Conservation (phyloP, 2,797 vertebrate species). For the Myiotriccus ornatus region DNA sequence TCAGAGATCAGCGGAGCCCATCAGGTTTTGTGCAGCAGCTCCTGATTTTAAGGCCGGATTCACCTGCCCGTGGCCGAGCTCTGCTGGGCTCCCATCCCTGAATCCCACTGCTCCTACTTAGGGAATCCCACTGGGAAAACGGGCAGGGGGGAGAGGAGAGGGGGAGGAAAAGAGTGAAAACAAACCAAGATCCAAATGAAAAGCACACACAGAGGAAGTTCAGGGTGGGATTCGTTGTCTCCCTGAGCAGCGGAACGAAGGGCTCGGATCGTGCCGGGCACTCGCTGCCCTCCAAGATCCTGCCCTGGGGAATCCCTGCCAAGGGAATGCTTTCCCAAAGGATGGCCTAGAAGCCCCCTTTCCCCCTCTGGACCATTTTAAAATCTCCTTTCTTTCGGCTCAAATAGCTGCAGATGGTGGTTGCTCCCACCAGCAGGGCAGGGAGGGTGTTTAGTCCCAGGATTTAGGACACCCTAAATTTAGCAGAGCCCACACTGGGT, state of each 20-base stretch:
- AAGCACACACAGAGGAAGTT: neutral
- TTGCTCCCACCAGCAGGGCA: accelerated
- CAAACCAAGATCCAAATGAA: neutral
- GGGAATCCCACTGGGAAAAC: neutral
- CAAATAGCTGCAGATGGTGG: accelerated
- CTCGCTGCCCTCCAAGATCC: neutral
- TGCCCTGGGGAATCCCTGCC: neutral
- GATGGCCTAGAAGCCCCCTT: accelerated
- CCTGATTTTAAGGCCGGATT: neutral
- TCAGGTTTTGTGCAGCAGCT: neutral
- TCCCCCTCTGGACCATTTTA: accelerated
- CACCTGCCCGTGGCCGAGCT: accelerated
- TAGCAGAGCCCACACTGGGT: neutral
- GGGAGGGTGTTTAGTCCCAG: neutral
- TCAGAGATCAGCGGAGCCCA: neutral
- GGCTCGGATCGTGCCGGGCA: neutral
- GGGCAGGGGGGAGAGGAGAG: neutral
- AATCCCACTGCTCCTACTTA: neutral
- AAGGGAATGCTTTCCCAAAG: neutral
- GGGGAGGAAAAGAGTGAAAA: neutral
- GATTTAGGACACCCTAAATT: neutral
- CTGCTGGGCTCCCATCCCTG: neutral
- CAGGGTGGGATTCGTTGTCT: neutral
- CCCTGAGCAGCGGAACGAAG: accelerated
- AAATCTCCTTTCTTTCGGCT: neutral